These are phyloP conservation scores for Catharus fuscescens DNA, from an alignment of 2,113 vertebrate genomes.

Conservation along the genomic window DNA sequence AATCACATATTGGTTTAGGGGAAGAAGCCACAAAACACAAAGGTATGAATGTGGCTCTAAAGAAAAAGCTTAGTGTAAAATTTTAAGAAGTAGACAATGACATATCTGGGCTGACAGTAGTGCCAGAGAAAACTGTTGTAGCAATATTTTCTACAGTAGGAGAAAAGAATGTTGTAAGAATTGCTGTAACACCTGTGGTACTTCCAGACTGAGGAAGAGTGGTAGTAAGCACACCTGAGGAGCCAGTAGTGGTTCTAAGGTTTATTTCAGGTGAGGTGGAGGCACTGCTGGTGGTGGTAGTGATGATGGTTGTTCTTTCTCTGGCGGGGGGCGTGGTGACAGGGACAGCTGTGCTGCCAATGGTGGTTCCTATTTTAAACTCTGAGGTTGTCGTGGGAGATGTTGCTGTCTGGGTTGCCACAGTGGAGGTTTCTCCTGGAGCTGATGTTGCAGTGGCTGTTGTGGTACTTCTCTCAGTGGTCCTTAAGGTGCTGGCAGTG, in stretches of 20 bases:
- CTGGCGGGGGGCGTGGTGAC: neutral
- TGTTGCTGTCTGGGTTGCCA: rapidly evolving
- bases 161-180: neutral
- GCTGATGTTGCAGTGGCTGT: rapidly evolving
- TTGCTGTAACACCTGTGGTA: neutral
- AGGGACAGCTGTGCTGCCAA: neutral
- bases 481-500: neutral
- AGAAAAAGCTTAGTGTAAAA: rapidly evolving
- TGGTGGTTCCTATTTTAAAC: neutral
- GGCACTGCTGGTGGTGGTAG: neutral
- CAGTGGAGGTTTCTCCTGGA: rapidly evolving
- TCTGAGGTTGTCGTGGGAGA: rapidly evolving
- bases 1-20: neutral
- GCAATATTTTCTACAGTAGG: no score
- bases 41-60: rapidly evolving
- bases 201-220: neutral
- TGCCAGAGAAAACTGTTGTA: rapidly evolving
- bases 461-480: rapidly evolving
- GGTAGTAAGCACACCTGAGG: rapidly evolving
- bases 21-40: rapidly evolving
- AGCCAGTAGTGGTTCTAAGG: rapidly evolving
- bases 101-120: neutral
- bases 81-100: rapidly evolving
- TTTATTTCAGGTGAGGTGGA: neutral
- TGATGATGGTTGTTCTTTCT: rapidly evolving